These are phyloP conservation scores for Typhlomys cinereus DNA, from an alignment of 2,113 vertebrate genomes.

Conservation along the genomic window DNA sequence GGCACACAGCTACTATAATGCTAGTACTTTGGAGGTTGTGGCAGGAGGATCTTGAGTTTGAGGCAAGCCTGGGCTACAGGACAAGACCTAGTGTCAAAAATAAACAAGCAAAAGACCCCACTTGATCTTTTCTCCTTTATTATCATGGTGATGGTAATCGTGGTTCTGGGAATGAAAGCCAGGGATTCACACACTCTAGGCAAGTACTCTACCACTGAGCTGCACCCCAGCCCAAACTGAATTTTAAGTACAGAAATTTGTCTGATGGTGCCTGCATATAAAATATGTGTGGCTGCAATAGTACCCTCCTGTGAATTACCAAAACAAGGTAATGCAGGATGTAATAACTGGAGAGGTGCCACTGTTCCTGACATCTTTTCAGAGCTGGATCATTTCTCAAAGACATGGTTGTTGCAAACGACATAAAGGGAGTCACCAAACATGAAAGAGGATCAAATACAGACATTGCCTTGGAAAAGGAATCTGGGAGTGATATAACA, in stretches of 20 bases:
- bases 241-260: conserved; percentile 36
- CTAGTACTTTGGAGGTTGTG: neutral
- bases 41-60: neutral
- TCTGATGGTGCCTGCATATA: neutral
- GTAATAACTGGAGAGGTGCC: neutral
- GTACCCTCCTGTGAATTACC: neutral
- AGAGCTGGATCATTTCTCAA: neutral
- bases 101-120: neutral
- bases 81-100: neutral
- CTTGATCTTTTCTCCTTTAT: neutral
- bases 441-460: neutral
- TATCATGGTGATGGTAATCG: neutral
- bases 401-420: conserved; percentile 4
- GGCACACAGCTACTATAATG: neutral
- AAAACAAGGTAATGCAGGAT: neutral
- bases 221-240: neutral
- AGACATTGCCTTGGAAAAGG: neutral
- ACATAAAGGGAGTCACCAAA: neutral
- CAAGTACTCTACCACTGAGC: neutral
- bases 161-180: neutral
- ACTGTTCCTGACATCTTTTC: neutral
- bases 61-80: neutral
- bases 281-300: neutral
- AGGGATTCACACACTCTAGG: neutral
- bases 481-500: neutral